Base-by-base conservation (phyloP, 2,888 invertebrate species). In the Polydrusus tereticollis region DNA sequence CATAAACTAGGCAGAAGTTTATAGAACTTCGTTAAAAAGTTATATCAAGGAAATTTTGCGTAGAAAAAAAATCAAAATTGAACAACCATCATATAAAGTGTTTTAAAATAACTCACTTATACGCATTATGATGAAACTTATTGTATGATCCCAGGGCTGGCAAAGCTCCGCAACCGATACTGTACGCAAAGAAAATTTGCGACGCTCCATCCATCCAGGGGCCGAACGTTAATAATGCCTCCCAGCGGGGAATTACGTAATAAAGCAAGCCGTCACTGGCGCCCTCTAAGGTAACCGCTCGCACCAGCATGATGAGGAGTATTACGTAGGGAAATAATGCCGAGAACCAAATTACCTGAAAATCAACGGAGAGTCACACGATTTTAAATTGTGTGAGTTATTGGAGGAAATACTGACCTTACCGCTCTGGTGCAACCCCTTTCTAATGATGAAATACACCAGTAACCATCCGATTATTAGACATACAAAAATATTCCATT, bases 181-280 rank as follows among this genome's bases (percentile, higher is more conserved):
- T 93, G 78, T 93, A 89, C 0, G 93, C 93, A 83, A 93, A 93
- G 86, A 93, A 93, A 76, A 93, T 92, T 83, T 93, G 93, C 2
- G 92, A 91, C 0, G 92, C 92, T 0, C 93, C 93, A 79, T 93
- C 93, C 78, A 92, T 91, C 93, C 93, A 93, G 10, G 89, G 89
- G 33, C 86, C 87, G 0, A 89, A 86, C 8, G 83, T 86, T 43
- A 87, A 80, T 14, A 89, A 83, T 77, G 86, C 86, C 69, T 87
- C 85, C 88, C 89, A 88, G 63, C 87, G 85, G 1, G 93, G 93
- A 70, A 93, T 84, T 71, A 93, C 84, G 84, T 92, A 92, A 83
- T 90, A 92, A 67, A 87, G 82, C 36, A 93, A 87, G 14, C 93
- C 93, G 26, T 87, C 86, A 2, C 81, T 82, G 1, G 93, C 91